Evolutionary conservation across 2,888 invertebrate species (phyloP), one percentile per base, ranked within the genome.

Genomic region (Idaea straminata): DNA sequence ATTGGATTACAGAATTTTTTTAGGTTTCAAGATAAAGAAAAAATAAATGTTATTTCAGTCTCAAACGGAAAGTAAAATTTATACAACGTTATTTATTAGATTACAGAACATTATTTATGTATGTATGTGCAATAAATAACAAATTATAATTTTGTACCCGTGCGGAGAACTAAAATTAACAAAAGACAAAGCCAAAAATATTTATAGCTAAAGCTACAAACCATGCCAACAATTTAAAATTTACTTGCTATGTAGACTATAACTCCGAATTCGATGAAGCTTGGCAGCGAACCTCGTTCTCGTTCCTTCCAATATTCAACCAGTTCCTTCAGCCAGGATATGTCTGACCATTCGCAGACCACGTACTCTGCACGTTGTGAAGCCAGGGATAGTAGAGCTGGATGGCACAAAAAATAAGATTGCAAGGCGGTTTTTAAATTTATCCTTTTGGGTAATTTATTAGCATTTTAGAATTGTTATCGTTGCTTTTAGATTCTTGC

Each of bases 381-480:
- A 5, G 99, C 98, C 77, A 98, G 94, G 61, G 99, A 98, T 62
- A 99, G 94, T 67, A 99, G 94, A 92, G 96, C 99, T 98, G 84
- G 5, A 83, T 83, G 73, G 47, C 62, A 75, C 70, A 58, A 65
- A 35, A 5, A 57, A 57, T 61, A 58, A 7, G 5, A 38, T 62
- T 59, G 5, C 61, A 36, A 10, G 36, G 5, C 10, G 36, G 6
- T 36, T 4, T 36, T 36, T 36, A 0, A 36, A 36, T 7, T 2
- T 5, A 36, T 10, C 36, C 10, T 36, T 36, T 7, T 10, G 5
- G 6, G 1, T 36, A 36, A 36, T 36, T 3, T 25, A 25, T 25
- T 1, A 2, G 25, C 25, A 2, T 1, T 1, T 3, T 25, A 25
- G 25, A 25, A 25, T 3, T 25, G 25, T 1, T 25, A 2, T 25